Base-by-base conservation (phyloP, 2,797 vertebrate genomes). In the Gila robusta region DNA sequence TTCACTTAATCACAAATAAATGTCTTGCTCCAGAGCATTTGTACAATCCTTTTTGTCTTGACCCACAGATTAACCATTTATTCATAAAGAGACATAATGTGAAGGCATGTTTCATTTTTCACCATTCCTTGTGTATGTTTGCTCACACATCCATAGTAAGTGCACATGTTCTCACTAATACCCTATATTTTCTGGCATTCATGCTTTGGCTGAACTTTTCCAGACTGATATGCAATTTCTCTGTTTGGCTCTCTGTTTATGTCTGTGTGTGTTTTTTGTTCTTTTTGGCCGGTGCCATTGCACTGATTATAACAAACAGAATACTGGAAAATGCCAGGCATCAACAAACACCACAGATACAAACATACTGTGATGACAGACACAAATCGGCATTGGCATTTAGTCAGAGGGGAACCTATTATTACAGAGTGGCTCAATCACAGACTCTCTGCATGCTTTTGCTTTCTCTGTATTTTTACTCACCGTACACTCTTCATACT, bases 381-480 rank as follows among this genome's bases (percentile, higher is more conserved):
- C 84, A 82, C 84, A 86, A 86, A 86, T 88, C 80, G 47, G 54
- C 81, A 86, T 89, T 86, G 86, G 89, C 89, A 88, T 88, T 88
- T 79, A 87, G 83, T 84, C 66, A 84, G 67, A 82, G n/a, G 77
- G 23, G 79, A 87, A 88, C 87, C 89, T 87, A 85, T 88, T 76
- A 90, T 90, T 90, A 90, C 47, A 77, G 89, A 86, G 74, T 79
- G 79, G 47, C 67, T 82, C 84, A 85, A 83, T 74, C 72, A 74
- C 44, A 84, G 32, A 84, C 72, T 52, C 23, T 70, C 79, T 79
- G 41, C 78, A 76, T 79, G 77, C 88, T 87, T 79, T 82, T 52
- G 11, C 47, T 82, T 76, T 82, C 62, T 8, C 76, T 66, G 37
- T 54, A 49, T 77, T 79, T 76, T 77, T 28, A 69, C 62, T 17